Evolutionary conservation across 1,140 invertebrate species (phyloP).

Genomic region (Aphis craccivora): DNA sequence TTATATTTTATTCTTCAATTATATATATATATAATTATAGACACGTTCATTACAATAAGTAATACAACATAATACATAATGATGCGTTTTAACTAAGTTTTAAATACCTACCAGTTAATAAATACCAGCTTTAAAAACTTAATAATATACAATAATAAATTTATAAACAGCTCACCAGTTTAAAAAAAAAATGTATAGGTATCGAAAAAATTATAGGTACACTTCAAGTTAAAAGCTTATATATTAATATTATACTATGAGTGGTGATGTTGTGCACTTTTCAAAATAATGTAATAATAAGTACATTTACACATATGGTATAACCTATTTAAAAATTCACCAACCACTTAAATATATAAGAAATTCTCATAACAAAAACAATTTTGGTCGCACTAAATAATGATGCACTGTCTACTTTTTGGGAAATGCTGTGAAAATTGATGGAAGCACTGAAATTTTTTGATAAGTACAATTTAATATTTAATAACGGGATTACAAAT

Average conservation of each 20-base stretch:
- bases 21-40: too few relatives aligned
- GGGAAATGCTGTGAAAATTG: background rate
- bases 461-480: background rate
- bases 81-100: background rate
- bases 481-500: background rate
- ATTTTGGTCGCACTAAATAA: background rate
- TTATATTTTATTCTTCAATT: background rate
- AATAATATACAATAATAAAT: background rate
- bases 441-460: constrained; percentile 28
- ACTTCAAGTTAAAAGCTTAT: background rate
- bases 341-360: background rate
- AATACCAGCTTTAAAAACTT: background rate
- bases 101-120: background rate
- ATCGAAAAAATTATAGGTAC: background rate
- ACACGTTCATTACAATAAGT: background rate
- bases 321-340: background rate
- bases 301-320: background rate
- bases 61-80: background rate
- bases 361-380: background rate
- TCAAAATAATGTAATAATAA: background rate
- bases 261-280: background rate
- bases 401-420: background rate
- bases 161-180: background rate
- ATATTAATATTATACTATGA: background rate
- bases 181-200: background rate